Percentiles rank a stretch among this genome's conserved stretches.
Evolutionary conservation across 2,888 invertebrate genomes (phyloP).

Genomic region (Globia sparganii): DNA sequence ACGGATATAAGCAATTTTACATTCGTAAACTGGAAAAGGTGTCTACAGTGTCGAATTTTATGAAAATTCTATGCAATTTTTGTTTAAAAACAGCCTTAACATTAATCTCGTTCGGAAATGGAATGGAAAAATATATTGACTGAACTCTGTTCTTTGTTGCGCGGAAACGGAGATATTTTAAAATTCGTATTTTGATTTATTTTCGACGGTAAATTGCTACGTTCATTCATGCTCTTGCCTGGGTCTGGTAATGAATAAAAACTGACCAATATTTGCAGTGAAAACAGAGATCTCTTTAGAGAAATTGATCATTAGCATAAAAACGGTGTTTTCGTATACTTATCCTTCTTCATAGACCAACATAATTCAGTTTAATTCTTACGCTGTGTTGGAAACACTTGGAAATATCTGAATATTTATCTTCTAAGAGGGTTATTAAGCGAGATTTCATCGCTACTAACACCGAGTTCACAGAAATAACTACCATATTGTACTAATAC

Average conservation of each 20-base stretch:
- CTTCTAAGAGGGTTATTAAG: constrained; percentile 72
- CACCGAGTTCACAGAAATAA: constrained; percentile 61
- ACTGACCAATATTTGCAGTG: background rate
- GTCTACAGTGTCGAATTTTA: constrained; percentile 56
- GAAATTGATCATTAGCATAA: constrained; percentile 32
- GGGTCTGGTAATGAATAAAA: background rate
- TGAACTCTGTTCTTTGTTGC: constrained; percentile 53
- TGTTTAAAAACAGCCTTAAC: constrained; percentile 50
- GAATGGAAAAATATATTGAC: constrained; percentile 59
- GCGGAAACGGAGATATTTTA: constrained; percentile 44
- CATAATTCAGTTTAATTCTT: constrained; percentile 71
- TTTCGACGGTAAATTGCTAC: constrained; percentile 8
- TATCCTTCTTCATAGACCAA: constrained; percentile 58
- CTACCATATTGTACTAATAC: constrained; percentile 62
- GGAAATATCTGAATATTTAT: constrained; percentile 75
- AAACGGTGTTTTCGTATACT: constrained; percentile 40
- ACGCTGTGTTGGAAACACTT: constrained; percentile 69
- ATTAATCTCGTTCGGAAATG: constrained; percentile 58
- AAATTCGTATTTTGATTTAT: constrained; percentile 49
- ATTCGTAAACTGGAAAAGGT: constrained; percentile 61
- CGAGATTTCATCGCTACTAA: constrained; percentile 68
- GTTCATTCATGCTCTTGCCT: constrained; percentile 2
- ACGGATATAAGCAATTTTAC: constrained; percentile 72
- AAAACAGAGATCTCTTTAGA: background rate
- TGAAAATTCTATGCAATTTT: constrained; percentile 63